These are phyloP conservation scores for Drosophila meridionalis DNA, from an alignment of 2,888 invertebrate genomes.

Conservation along the genomic window DNA sequence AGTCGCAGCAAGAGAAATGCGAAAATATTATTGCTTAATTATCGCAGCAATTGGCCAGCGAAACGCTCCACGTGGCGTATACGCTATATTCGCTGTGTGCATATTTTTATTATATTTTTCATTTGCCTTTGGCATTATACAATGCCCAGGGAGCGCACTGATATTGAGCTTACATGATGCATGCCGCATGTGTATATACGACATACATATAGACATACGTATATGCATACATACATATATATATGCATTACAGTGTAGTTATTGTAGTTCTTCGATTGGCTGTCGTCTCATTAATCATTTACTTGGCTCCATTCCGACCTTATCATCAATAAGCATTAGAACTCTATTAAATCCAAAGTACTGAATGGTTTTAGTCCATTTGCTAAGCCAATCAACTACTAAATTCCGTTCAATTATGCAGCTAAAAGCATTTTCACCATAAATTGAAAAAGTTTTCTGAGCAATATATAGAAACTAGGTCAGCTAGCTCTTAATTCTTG, in stretches of 20 bases:
- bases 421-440: background rate
- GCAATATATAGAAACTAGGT: background rate
- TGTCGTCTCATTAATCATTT: constrained; percentile 39
- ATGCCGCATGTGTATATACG: background rate
- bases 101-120: constrained; percentile 7
- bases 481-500: background rate
- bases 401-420: background rate
- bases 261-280: constrained; percentile 1
- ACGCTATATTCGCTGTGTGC: constrained; percentile 31
- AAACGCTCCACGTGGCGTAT: constrained; percentile 20
- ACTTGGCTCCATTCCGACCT: background rate
- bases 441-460: background rate
- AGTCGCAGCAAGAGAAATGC: background rate
- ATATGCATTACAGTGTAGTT: background rate
- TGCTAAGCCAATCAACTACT: background rate
- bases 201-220: background rate
- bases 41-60: constrained; percentile 19
- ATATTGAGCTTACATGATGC: constrained; percentile 22
- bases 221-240: background rate
- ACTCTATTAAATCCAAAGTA: constrained; percentile 21
- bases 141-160: constrained; percentile 2
- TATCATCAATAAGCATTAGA: constrained; percentile 29
- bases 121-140: constrained; percentile 6
- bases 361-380: background rate
- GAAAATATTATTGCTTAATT: background rate